Base-by-base conservation (phyloP, 2,888 invertebrate species). In the Drosophila subsilvestris region DNA sequence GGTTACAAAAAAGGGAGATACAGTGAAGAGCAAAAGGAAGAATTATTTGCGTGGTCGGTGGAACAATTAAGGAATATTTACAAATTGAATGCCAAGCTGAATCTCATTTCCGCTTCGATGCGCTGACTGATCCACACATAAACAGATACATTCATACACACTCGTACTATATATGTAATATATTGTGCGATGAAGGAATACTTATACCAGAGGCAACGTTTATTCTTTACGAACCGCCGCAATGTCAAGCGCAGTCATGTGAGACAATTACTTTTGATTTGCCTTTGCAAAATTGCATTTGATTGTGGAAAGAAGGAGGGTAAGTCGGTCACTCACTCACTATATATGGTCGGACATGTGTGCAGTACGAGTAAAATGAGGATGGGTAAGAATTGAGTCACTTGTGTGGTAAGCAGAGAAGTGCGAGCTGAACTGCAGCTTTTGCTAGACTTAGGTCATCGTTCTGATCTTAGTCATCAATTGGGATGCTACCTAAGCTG, bases 241-340 rank as follows among this genome's bases (percentile, higher is more conserved):
- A 86, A 86, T 88, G 88, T 88, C 88, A 86, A 83, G 85, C 84
- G 73, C 88, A 88, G 65, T 71, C 84, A 86, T 70, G 86, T 70
- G 86, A 78, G 84, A 76, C 86, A 86, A 86, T 88, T 86, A 76
- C 45, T 74, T 63, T 72, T 88, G 72, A 80, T 83, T 83, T 74
- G 79, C 70, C 66, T 72, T 68, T 55, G 42, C 45, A 29, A 84
- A 81, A 80, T 81, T 65, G 63, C 63, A 86, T 74, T 18, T 71
- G 14, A 18, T 73, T 43, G 54, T 25, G 27, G 18, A 42, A 43
- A 22, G 45, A 63, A 55, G 44, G 29, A 25, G 50, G 17, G 18
- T 12, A 42, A 37, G 37, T 25, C 25, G 20, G 22, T 18, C 37
- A 44, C 59, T 42, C 20, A 20, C 20, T 20, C 3, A 20, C 20